These are phyloP conservation scores for Rhingia campestris DNA, from an alignment of 2,888 invertebrate species.

Conservation along the genomic window DNA sequence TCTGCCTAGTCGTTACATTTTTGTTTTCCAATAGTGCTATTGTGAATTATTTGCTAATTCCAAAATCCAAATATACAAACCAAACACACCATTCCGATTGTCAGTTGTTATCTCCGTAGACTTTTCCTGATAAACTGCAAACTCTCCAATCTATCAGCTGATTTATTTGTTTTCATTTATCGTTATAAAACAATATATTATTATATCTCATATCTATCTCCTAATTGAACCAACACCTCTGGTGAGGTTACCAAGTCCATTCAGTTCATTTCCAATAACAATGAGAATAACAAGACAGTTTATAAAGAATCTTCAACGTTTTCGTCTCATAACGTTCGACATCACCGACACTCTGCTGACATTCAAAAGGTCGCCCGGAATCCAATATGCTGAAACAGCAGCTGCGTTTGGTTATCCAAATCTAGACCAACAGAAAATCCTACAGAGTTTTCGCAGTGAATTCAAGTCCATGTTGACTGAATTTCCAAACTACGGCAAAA, in stretches of 20 bases:
- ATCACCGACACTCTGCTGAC: constrained; percentile 93
- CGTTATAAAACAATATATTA: constrained; percentile 20
- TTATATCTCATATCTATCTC: background rate
- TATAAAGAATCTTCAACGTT: constrained; percentile 78
- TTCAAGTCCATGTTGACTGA: constrained; percentile 86
- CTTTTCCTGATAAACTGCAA: no score
- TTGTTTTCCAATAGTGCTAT: no score
- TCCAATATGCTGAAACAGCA: constrained; percentile 89
- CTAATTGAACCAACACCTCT: background rate
- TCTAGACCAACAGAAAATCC: constrained; percentile 76
- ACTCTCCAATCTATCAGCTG: constrained; percentile 1
- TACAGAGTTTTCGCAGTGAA: constrained; percentile 85
- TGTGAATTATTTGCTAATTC: no score
- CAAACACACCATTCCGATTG: constrained; percentile 10
- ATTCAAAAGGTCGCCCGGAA: constrained; percentile 86
- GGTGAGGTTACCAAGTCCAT: constrained; percentile 7
- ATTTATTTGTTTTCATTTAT: constrained; percentile 41
- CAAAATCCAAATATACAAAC: no score
- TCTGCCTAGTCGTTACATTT: no score
- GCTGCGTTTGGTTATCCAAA: constrained; percentile 84
- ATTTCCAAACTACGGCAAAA: constrained; percentile 91
- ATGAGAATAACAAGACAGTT: constrained; percentile 77
- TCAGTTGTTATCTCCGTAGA: background rate
- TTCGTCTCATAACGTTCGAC: constrained; percentile 91
- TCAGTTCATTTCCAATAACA: background rate